A percentile compares a stretch with the other conserved stretches of the same genome.
Evolutionary conservation across 2,113 vertebrate genomes (phyloP).

Genomic region (Baryphthengus martii): DNA sequence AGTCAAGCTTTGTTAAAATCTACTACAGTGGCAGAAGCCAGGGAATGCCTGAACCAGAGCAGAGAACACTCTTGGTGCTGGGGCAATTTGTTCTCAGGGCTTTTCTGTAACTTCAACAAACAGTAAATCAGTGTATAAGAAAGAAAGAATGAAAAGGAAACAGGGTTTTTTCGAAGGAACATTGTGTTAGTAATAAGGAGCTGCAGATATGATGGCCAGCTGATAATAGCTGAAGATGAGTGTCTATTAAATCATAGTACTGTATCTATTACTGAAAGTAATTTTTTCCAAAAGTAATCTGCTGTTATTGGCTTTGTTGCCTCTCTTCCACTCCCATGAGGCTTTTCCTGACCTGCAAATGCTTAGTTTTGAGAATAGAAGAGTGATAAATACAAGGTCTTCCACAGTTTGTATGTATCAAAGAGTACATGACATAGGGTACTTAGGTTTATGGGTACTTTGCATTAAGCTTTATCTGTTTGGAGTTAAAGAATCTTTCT

Average conservation of each 20-base stretch:
- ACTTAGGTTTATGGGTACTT: not conserved
- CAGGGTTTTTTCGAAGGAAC: not conserved
- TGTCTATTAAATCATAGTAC: not conserved
- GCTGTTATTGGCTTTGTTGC: not conserved
- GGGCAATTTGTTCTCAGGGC: not conserved
- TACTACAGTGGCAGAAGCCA: not conserved
- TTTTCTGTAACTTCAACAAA: not conserved
- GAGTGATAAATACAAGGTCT: not conserved
- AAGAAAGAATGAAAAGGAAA: not conserved
- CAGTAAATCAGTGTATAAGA: not conserved
- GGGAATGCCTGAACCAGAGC: not conserved
- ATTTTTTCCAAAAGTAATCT: not conserved
- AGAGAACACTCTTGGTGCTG: not conserved
- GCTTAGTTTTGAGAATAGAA: not conserved
- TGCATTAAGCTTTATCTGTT: not conserved
- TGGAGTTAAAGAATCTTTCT: not conserved
- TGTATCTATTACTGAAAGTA: not conserved
- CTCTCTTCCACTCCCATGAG: not conserved
- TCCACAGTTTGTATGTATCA: not conserved
- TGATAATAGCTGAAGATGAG: not conserved
- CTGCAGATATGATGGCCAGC: not conserved
- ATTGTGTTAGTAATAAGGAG: not conserved
- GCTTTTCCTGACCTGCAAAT: not conserved
- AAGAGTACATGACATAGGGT: not conserved
- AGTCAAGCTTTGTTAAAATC: not conserved